Percentiles rank a stretch among this genome's conserved stretches.
These are phyloP conservation scores for Heteropelma amictum DNA, from an alignment of 2,888 invertebrate species.

Conservation along the genomic window DNA sequence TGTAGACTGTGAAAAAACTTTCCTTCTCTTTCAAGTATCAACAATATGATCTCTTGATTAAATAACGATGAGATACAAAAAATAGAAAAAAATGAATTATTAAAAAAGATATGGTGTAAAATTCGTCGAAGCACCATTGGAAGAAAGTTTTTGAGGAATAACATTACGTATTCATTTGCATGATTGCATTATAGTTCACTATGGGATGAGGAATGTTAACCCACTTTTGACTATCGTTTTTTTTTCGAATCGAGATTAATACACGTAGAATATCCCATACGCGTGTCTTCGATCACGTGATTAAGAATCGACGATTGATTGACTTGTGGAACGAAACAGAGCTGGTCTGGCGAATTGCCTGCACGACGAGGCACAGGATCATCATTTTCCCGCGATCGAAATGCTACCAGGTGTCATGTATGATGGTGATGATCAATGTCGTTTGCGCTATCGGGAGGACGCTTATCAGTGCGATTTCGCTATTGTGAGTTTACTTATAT, in stretches of 20 bases:
- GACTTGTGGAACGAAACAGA: slow-evolving; percentile 69
- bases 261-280: background rate
- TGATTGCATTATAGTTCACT: background rate
- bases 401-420: slow-evolving; percentile 80
- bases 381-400: slow-evolving; percentile 67
- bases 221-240: background rate
- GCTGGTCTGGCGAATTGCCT: slow-evolving; percentile 81
- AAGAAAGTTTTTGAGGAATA: too few species aligned
- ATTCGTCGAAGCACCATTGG: too few species aligned
- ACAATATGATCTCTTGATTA: too few species aligned
- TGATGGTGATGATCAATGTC: slow-evolving; percentile 81
- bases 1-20: too few species aligned
- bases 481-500: slow-evolving; percentile 66
- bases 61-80: too few species aligned
- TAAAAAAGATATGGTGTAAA: too few species aligned
- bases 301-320: background rate
- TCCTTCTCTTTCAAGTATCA: too few species aligned
- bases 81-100: too few species aligned
- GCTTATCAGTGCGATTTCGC: slow-evolving; percentile 76
- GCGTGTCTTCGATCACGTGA: background rate
- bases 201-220: background rate
- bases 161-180: background rate
- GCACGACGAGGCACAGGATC: slow-evolving; percentile 79
- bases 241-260: background rate
- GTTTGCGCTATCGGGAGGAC: slow-evolving; percentile 78